Evolutionary conservation across 1,140 invertebrate genomes (phyloP).

Genomic region (Drosophila orosa): DNA sequence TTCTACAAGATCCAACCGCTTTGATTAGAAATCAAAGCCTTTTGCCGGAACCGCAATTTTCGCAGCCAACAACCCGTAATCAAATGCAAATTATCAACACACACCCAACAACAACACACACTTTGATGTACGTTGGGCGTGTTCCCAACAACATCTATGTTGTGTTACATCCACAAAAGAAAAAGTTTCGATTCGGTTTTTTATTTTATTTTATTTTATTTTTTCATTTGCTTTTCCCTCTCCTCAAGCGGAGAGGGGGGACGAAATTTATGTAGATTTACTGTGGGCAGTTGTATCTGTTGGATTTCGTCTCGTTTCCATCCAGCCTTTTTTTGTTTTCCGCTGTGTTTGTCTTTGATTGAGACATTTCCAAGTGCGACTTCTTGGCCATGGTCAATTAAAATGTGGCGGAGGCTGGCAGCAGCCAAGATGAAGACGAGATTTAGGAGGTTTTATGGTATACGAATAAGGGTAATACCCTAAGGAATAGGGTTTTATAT

Average conservation of each 20-base stretch:
- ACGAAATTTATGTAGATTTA: conserved; percentile 73
- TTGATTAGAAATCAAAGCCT: conserved; percentile 74
- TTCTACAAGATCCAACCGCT: conserved; percentile 63
- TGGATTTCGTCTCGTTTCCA: conserved; percentile 14
- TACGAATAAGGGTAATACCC: conserved; percentile 15
- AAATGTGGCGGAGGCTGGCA: conserved; percentile 36
- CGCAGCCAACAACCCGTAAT: conserved; percentile 68
- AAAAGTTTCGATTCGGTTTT: conserved; percentile 66
- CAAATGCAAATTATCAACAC: conserved; percentile 79
- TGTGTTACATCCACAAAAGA: conserved; percentile 56
- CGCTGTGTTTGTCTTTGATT: conserved; percentile 49
- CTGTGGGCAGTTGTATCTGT: conserved; percentile 64
- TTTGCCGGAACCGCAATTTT: conserved; percentile 74
- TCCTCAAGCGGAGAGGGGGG: background rate
- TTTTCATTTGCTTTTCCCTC: conserved; percentile 32
- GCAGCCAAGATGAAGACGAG: background rate
- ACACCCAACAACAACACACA: conserved; percentile 21
- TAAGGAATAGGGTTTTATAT: no score
- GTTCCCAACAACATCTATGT: conserved; percentile 29
- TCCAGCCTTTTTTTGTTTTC: conserved; percentile 8
- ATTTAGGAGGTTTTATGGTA: background rate
- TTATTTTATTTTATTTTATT: conserved; percentile 33
- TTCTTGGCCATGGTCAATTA: conserved; percentile 79
- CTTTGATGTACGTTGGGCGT: conserved; percentile 51
- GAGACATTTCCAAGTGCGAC: conserved; percentile 79